Conservation (phyloP, 2,113 vertebrate species). For the Nothobranchius furzeri region DNA sequence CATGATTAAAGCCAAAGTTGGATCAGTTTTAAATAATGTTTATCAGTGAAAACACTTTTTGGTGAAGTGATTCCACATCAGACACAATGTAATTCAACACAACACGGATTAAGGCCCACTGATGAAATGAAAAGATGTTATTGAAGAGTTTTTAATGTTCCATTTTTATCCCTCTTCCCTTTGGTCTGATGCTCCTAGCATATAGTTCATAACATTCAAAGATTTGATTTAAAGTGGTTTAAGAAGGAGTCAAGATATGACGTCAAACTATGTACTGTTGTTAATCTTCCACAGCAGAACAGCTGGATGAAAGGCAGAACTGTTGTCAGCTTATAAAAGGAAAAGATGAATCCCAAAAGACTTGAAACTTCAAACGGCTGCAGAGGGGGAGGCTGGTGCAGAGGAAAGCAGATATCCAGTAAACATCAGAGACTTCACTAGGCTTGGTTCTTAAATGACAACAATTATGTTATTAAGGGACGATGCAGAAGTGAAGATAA, state of each 20-base stretch:
- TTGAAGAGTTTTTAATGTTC: too few species aligned
- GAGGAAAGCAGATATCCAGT: constrained; percentile 11
- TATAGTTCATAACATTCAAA: background rate
- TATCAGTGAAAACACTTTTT: background rate
- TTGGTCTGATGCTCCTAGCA: too few species aligned
- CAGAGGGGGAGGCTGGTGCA: constrained; percentile 2
- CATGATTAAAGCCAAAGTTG: background rate
- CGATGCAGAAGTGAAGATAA: too few species aligned
- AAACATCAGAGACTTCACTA: constrained; percentile 15
- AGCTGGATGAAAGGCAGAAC: constrained; percentile 14
- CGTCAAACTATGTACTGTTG: background rate
- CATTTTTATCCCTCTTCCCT: too few species aligned
- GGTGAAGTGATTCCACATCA: too few species aligned
- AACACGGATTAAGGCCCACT: background rate
- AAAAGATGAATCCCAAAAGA: constrained; percentile 22
- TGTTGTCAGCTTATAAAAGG: background rate
- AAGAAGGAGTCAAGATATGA: background rate
- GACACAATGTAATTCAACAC: background rate
- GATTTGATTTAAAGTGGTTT: background rate
- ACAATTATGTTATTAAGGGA: too few species aligned
- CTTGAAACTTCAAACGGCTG: constrained; percentile 44
- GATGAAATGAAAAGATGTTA: background rate
- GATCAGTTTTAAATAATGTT: background rate
- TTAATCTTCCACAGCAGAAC: background rate
- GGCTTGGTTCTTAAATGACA: too few species aligned